Conservation (phyloP, 2,888 invertebrate species). For the Macrosiphum euphorbiae region DNA sequence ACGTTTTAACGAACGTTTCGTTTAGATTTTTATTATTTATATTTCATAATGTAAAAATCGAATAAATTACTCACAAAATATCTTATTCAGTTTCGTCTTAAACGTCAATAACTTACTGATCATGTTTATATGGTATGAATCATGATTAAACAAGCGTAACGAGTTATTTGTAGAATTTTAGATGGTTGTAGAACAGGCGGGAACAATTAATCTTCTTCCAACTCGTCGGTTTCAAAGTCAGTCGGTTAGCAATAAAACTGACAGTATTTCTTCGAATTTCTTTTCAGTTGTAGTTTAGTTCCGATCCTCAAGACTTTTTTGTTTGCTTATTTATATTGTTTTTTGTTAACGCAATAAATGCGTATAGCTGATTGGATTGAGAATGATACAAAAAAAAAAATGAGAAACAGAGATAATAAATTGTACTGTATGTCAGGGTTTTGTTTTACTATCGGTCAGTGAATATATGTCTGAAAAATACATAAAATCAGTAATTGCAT, state of each 20-base stretch:
- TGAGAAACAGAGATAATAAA: not conserved
- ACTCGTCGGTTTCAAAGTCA: slow-evolving; percentile 24
- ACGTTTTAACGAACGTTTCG: not conserved
- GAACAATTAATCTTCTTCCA: slow-evolving; percentile 50
- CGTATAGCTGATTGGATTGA: not conserved
- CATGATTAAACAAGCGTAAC: slow-evolving; percentile 1
- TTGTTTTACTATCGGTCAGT: not conserved
- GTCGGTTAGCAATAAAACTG: slow-evolving; percentile 47
- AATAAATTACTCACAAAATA: not conserved
- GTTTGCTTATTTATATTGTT: slow-evolving; percentile 21
- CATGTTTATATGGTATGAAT: not conserved
- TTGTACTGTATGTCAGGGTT: not conserved
- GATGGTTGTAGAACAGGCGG: not conserved
- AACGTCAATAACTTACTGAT: not conserved
- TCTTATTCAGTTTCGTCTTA: not conserved
- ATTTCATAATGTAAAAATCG: not conserved
- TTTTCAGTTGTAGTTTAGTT: not conserved
- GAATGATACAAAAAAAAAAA: not conserved
- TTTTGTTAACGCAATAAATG: not conserved
- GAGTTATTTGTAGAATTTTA: slow-evolving; percentile 24
- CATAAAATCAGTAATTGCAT: not conserved
- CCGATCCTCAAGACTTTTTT: not conserved
- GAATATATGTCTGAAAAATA: not conserved
- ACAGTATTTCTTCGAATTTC: slow-evolving; percentile 32
- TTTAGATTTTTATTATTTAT: not conserved